phyloP scores from a whole-genome alignment of 1,140 invertebrate species.

The Bombus cullumanus region DNA sequence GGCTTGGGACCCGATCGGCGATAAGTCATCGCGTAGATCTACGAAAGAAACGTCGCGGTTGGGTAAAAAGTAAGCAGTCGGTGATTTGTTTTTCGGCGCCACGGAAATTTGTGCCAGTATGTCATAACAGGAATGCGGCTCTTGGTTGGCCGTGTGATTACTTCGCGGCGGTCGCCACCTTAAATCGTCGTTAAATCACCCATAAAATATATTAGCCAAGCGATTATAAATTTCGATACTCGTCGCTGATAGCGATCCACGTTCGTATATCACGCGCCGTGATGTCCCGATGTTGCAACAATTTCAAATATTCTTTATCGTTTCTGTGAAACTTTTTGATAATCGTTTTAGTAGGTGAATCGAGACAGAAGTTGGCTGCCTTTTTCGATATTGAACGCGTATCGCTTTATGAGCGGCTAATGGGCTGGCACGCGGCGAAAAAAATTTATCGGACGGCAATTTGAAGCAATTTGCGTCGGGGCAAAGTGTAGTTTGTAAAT shows the following conservation, averaged over 20 bases:
- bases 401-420: background rate
- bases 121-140: conserved; percentile 43
- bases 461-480: conserved; percentile 2
- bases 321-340: background rate
- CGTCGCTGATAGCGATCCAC: conserved; percentile 32
- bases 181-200: conserved; percentile 38
- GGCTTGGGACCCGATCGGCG: conserved; percentile 1
- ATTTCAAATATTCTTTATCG: background rate
- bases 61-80: conserved; percentile 6
- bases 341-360: background rate
- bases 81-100: conserved; percentile 48
- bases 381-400: too few species aligned
- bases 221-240: conserved; percentile 52
- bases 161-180: background rate
- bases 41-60: conserved; percentile 7
- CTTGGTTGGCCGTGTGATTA: conserved; percentile 14
- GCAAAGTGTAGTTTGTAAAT: conserved; percentile 14
- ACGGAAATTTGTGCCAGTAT: conserved; percentile 54
- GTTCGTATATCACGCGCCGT: conserved; percentile 7
- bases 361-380: too few species aligned
- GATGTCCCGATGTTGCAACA: background rate
- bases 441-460: background rate
- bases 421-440: background rate
- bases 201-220: conserved; percentile 38
- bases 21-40: conserved; percentile 26